phyloP scores from a whole-genome alignment of 2,113 vertebrate genomes.

The Bothrops jararaca region DNA sequence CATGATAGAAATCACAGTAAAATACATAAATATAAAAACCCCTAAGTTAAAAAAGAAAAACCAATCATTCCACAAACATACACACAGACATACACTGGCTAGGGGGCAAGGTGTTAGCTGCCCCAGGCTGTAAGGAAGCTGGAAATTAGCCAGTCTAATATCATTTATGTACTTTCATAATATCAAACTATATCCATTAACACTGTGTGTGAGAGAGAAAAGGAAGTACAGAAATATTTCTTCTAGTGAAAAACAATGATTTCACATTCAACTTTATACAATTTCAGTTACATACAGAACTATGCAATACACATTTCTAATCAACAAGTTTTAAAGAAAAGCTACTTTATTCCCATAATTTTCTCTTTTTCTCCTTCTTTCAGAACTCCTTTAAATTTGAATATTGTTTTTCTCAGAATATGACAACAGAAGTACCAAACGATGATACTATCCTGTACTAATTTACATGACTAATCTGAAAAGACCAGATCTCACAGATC shows the following conservation, averaged over 20 bases:
- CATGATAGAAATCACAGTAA: no score
- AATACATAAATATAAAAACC: no score
- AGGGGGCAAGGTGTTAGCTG: no score
- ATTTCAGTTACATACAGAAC: conserved; percentile 11
- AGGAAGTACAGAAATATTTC: neutral
- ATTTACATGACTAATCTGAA: conserved; percentile 30
- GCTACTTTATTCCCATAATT: conserved; percentile 19
- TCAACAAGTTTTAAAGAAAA: neutral
- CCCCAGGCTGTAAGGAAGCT: neutral
- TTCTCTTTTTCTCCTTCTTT: conserved; percentile 17
- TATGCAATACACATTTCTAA: conserved; percentile 22
- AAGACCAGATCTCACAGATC: neutral
- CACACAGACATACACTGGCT: no score
- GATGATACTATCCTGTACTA: conserved; percentile 17
- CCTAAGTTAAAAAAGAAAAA: no score
- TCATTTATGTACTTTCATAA: neutral
- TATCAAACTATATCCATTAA: neutral
- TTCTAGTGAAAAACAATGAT: neutral
- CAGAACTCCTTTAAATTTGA: conserved; percentile 15
- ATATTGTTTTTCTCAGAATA: conserved; percentile 35
- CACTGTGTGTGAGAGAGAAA: neutral
- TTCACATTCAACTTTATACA: neutral
- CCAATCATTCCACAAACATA: no score
- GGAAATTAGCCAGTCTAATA: neutral
- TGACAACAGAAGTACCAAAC: conserved; percentile 36